Conservation (phyloP, 1,140 invertebrate species). For the Maconellicoccus hirsutus region DNA sequence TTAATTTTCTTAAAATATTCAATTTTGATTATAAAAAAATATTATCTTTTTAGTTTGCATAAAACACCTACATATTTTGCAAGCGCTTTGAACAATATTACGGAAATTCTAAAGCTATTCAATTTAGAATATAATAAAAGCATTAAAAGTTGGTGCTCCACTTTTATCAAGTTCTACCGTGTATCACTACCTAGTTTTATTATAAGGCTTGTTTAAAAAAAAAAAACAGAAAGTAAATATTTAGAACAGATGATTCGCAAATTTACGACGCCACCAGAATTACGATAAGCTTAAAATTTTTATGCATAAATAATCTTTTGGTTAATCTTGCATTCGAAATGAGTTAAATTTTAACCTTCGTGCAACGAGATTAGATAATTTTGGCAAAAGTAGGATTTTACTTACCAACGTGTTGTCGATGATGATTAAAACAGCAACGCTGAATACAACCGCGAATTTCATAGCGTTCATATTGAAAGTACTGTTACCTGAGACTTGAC, state of each 20-base stretch:
- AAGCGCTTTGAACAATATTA: background rate
- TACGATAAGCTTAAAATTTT: no score
- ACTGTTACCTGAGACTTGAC: background rate
- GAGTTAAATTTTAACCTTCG: background rate
- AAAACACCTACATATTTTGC: background rate
- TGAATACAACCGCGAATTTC: background rate
- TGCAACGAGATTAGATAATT: background rate
- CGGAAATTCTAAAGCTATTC: background rate
- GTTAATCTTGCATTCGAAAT: background rate
- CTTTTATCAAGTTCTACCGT: background rate
- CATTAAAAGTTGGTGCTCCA: background rate
- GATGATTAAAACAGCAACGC: background rate
- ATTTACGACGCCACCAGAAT: background rate
- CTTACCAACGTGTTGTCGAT: background rate
- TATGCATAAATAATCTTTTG: background rate
- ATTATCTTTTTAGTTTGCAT: background rate
- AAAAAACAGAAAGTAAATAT: background rate
- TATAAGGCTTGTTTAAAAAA: background rate
- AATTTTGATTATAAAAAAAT: background rate
- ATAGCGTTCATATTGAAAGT: background rate
- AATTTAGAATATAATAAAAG: conserved; percentile 1
- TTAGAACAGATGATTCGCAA: background rate
- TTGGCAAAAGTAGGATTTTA: background rate
- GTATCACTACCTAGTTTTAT: background rate
- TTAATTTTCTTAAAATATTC: background rate